Base-by-base conservation (phyloP, 2,113 vertebrate species). In the Ascaphus truei region DNA sequence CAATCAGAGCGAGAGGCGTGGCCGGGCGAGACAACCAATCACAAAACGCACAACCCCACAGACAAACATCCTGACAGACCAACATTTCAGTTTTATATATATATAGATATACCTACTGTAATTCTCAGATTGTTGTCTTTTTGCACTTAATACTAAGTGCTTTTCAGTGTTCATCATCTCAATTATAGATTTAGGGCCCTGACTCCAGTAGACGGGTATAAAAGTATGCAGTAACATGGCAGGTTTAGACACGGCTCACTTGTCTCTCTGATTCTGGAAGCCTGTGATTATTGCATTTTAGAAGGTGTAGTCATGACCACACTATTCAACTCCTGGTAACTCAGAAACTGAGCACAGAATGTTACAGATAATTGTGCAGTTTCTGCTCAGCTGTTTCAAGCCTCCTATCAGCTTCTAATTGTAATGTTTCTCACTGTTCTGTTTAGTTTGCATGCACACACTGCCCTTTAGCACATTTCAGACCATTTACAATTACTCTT, bases 351-450 rank as follows among this genome's bases (percentile, higher is more conserved):
- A 41, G 26, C n/a, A 23, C 11, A 33, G 23, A 34, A 65, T 53
- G 29, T 16, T 30, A 39, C 34, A 55, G 63, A 66, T 66, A 66
- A 55, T 56, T 39, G 34, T 30, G 33, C 10, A 37, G 43, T 56
- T 16, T 26, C 22, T n/a, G 4, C 22, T 37, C 18, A 47, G 41
- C 43, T 8, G 11, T 20, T 62, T 29, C 7, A 20, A 25, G 57
- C 20, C 27, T 43, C 30, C 10, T n/a, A 1, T 11, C 57, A 39
- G 23, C 3, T 20, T 47, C 8, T 25, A 25, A 15, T 34, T 37
- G 25, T 58, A 18, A 58, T 22, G 39, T 55, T 37, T 53, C 26
- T 36, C 33, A 47, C 30, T 33, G 53, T 26, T 51, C 23, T 9
- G 23, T 25, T 52, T 30, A 31, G 51, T 51, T 51, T 51, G 45